Base-by-base conservation (phyloP, 2,797 vertebrate genomes). In the Xenops minutus region DNA sequence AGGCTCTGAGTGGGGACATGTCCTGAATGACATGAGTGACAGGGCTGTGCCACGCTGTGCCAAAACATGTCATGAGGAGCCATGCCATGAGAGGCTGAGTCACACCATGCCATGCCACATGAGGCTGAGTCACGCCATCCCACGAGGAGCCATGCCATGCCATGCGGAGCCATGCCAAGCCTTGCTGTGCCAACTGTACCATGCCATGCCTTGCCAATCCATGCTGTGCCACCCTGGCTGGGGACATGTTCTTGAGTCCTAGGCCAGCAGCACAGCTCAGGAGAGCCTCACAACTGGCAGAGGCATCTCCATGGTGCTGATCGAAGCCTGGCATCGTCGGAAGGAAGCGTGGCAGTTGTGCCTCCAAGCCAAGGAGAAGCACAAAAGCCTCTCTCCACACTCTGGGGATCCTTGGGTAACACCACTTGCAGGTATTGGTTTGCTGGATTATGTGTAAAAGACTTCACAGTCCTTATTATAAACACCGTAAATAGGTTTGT, bases 401-500 rank as follows among this genome's bases (percentile, higher is more conserved):
- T 21, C 62, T 11, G 29, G 48, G 48, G 34, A 51, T 73, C 46
- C 7, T 4, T 24, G 67, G 56, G n/a, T 58, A 79, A 46, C 68
- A 8, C 61, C 22, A 5, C 5, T 75, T 5, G 15, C 63, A 74
- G 85, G 93, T 72, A 63, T 55, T 0, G 2, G 22, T 85, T 85
- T 85, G 73, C 89, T 32, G 68, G 84, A n/a, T 74, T 94, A 56
- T 44, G 62, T 66, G 82, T 71, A 63, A 93, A 96, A 94, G 76
- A 62, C 71, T 96, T 88, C 85, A 7, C 81, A 52, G 90, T 16
- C 84, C 72, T 79, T 75, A 85, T 92, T 93, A 79, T 52, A 95
- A 94, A 94, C 71, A 48, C 92, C 90, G 80, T 89, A 92, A 96
- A 96, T 73, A 91, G 82, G 63, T 56, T 66, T 88, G 83, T 78